phyloP scores from a whole-genome alignment of 2,797 vertebrate genomes.

The Hybognathus amarus region DNA sequence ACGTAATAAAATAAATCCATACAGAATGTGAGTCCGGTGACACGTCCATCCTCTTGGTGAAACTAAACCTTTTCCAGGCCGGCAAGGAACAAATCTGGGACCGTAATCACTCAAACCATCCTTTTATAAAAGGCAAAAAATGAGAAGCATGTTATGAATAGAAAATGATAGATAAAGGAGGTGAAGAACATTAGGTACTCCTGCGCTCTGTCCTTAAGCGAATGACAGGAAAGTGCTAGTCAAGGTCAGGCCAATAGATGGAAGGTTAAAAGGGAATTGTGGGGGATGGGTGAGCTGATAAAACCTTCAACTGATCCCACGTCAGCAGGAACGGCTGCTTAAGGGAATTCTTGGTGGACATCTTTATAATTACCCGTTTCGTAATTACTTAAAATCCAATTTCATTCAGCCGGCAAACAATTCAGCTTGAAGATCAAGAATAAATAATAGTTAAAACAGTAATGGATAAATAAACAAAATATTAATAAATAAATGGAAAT shows the following conservation, averaged over 20 bases:
- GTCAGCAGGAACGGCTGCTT: constrained; percentile 13
- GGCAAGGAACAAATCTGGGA: constrained; percentile 1
- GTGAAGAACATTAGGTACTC: constrained; percentile 22
- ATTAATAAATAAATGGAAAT: constrained; percentile 56
- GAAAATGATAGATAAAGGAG: constrained; percentile 15
- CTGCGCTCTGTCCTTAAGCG: constrained; percentile 44
- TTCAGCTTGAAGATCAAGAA: constrained; percentile 38
- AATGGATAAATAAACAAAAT: constrained; percentile 48
- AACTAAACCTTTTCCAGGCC: not conserved
- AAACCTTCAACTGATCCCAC: constrained; percentile 29
- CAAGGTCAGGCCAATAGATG: constrained; percentile 58
- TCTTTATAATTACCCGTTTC: constrained; percentile 39
- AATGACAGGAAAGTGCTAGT: constrained; percentile 40
- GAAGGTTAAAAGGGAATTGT: constrained; percentile 52
- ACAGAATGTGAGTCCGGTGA: constrained; percentile 19
- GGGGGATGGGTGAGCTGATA: constrained; percentile 39
- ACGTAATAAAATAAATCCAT: constrained; percentile 46
- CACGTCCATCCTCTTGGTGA: constrained; percentile 27
- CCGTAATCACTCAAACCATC: not conserved
- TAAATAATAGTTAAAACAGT: constrained; percentile 38
- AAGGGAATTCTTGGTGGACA: constrained; percentile 38
- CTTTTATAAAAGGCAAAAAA: not conserved
- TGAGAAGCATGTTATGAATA: not conserved
- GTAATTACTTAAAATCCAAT: constrained; percentile 59
- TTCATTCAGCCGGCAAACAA: constrained; percentile 58